phyloP scores from a whole-genome alignment of 2,113 vertebrate genomes.

The Ammodytes marinus region DNA sequence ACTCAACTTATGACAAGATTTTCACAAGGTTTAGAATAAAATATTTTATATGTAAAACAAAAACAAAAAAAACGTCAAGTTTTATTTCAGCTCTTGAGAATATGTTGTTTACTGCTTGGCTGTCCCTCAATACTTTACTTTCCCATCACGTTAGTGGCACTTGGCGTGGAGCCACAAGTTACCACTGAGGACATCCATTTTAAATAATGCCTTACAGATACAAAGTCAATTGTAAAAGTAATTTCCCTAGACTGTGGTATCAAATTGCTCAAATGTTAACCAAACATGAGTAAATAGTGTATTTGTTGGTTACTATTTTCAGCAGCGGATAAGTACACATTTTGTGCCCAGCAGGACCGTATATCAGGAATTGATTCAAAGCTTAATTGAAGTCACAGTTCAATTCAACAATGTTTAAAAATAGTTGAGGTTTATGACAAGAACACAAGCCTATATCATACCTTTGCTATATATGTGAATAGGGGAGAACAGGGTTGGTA shows the following conservation, averaged over 20 bases:
- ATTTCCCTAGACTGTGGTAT: background rate
- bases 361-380: background rate
- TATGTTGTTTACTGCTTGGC: too few relatives aligned
- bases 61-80: background rate
- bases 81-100: conserved; percentile 19
- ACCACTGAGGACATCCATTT: background rate
- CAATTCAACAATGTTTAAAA: background rate
- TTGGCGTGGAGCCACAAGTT: too few relatives aligned
- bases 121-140: background rate
- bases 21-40: conserved; percentile 76
- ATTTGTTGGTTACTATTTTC: background rate
- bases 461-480: background rate
- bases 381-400: background rate
- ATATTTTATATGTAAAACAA: conserved; percentile 66
- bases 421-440: background rate
- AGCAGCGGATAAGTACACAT: background rate
- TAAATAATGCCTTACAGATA: background rate
- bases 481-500: too few relatives aligned
- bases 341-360: background rate
- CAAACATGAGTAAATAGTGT: background rate
- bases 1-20: conserved; percentile 54
- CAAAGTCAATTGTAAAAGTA: background rate
- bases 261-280: background rate
- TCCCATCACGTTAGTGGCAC: background rate
- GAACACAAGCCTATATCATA: background rate